Base-by-base conservation (phyloP, 1,140 invertebrate genomes). In the Drosophila obscura region DNA sequence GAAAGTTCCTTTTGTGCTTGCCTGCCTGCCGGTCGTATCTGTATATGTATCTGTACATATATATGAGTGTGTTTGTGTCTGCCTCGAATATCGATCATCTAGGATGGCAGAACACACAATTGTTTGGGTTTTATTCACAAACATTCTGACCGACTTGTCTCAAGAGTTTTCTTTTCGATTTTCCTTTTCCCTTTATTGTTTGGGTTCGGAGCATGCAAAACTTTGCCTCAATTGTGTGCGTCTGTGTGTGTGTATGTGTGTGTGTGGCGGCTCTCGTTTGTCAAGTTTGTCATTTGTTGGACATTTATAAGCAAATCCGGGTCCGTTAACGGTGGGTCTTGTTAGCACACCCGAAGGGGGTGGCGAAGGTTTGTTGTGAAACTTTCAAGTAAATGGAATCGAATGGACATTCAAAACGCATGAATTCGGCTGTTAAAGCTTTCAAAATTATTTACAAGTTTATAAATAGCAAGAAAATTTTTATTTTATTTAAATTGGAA, bases 251-350 rank as follows among this genome's bases (percentile, higher is more conserved):
- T 8, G 19, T 64, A 2, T 22, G 22, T 22, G 22, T 22, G 22
- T 22, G 22, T 24, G 67, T 46, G 43, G 16, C 35, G 26, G 24
- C 48, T 58, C 31, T 39, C 49, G 31, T 49, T 63, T 77, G 77
- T 80, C 64, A 64, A 79, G 69, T 80, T 80, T 85, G 80, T 87
- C 80, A 85, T 81, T 84, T 84, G 77, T 85, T 81, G 62, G 81
- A 87, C 82, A 84, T 84, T 87, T 84, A 84, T 87, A 84, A 87
- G 73, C 64, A 87, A 84, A 81, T 87, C 77, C 64, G 60, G 51
- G 59, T 72, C 58, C 64, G 52, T 19, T 11, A 22, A 16, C 51
- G 39, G 67, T 31, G 67, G 68, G 71, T 72, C 71, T 82, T 75
- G 78, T 81, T 81, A 77, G 73, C 78, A 67, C 72, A 80, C 71